Percentiles rank a stretch among this genome's conserved stretches.
Conservation (phyloP, 1,140 invertebrate genomes). For the Pogonognathellus flavescens region DNA sequence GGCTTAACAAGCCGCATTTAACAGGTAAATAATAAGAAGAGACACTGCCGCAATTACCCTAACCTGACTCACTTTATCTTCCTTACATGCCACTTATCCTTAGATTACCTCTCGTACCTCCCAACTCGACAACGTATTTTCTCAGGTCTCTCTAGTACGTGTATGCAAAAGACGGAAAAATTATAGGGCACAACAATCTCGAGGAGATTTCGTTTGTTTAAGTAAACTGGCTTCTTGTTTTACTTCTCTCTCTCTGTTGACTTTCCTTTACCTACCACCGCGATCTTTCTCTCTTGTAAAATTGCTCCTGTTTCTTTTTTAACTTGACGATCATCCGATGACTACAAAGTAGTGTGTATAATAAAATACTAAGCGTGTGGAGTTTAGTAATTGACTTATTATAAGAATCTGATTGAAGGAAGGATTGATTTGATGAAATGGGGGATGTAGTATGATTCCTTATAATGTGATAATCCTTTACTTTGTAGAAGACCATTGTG, state of each 20-base stretch:
- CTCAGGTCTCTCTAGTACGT: neutral
- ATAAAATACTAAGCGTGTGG: neutral
- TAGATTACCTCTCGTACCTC: constrained; percentile 41
- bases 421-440: constrained; percentile 29
- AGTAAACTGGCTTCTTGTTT: constrained; percentile 37
- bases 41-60: constrained; percentile 49
- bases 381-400: constrained; percentile 44
- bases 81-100: constrained; percentile 45
- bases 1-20: constrained; percentile 49
- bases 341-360: neutral
- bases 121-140: neutral
- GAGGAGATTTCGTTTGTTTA: constrained; percentile 20
- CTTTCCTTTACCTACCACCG: constrained; percentile 17
- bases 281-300: neutral
- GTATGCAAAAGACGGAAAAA: constrained; percentile 36
- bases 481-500: neutral
- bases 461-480: neutral
- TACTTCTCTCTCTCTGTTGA: neutral
- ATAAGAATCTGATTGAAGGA: constrained; percentile 18
- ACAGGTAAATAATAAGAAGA: constrained; percentile 50
- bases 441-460: neutral
- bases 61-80: constrained; percentile 50
- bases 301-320: neutral
- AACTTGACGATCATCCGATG: neutral
- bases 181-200: constrained; percentile 29